Conservation (phyloP, 1,140 invertebrate species). For the Pseudoatta argentina region DNA sequence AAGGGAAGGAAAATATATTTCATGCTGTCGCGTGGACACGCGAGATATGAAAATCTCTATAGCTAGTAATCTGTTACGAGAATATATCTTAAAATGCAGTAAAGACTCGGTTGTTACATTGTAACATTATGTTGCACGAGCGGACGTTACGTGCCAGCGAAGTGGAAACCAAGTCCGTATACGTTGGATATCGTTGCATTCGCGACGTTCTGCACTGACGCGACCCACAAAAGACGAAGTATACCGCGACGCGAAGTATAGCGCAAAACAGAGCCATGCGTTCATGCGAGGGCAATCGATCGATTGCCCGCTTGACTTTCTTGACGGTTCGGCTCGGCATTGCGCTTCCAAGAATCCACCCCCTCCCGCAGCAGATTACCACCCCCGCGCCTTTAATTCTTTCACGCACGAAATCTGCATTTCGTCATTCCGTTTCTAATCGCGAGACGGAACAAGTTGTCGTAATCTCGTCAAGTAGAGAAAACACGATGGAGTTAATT, state of each 20-base stretch:
- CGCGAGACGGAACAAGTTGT: not conserved
- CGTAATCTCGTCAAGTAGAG: not conserved
- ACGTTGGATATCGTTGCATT: slow-evolving; percentile 55
- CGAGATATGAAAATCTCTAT: slow-evolving; percentile 8
- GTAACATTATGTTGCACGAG: no score
- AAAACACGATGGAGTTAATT: not conserved
- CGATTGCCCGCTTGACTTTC: slow-evolving; percentile 73
- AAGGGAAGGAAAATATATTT: not conserved
- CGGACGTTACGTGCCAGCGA: not conserved
- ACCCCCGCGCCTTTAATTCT: slow-evolving; percentile 5
- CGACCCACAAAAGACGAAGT: slow-evolving; percentile 74
- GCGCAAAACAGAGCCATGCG: slow-evolving; percentile 73
- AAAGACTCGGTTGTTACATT: not conserved
- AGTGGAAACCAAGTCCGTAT: not conserved
- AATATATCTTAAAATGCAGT: slow-evolving; percentile 9
- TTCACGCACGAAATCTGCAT: slow-evolving; percentile 17
- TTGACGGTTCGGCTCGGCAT: slow-evolving; percentile 52
- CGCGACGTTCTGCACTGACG: slow-evolving; percentile 63
- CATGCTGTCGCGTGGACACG: not conserved
- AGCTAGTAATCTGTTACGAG: not conserved
- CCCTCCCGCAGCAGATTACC: not conserved
- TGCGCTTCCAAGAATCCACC: slow-evolving; percentile 50
- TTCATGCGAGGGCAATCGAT: slow-evolving; percentile 76
- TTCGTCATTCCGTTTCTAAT: not conserved
- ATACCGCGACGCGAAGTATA: slow-evolving; percentile 69